Evolutionary conservation across 2,113 vertebrate species (phyloP), one percentile per base, ranked within the genome.

Genomic region (Diphyllodes magnificus): DNA sequence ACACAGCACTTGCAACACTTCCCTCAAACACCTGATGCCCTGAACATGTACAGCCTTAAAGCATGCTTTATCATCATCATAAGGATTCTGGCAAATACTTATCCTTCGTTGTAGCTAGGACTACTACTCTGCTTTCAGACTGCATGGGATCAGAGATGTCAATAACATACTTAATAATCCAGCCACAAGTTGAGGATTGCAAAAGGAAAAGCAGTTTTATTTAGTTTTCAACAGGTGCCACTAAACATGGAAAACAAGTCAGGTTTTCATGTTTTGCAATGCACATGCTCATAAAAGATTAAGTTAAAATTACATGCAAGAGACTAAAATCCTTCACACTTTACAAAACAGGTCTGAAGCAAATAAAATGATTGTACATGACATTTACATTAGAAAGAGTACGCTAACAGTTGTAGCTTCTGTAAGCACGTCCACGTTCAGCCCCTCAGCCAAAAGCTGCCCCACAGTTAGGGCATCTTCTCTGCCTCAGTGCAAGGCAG

Each of bases 381-480:
- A 98, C 98, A 98, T 98, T 98, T 97, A 98, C 98, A 98, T 97
- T 96, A 98, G 97, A 97, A 98, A 97, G 97, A 96, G 96, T 73
- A 94, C 10, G 97, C 93, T 84, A 96, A 94, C 92, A 94, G 85
- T 57, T 95, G 93, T 90, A 92, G 95, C 94, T 95, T 70, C 92
- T 11, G 31, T 53, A 93, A 90, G 96, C 96, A 92, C 6, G 7
- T 66, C 89, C 66, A 81, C 13, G 2, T 96, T 98, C 97, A 94
- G 97, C 98, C 75, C 98, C 95, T 98, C 98, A 99, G 85, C 98
- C 98, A 56, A 99, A 99, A 76, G 98, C 98, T 72, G 99, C 99
- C 51, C 99, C 99, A 56, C 99, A 99, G 98, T 99, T 99, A 53
- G 99, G 99, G 97, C 99, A 99, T 96, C 98, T 98, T 95, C 99